A percentile compares a stretch with the other conserved stretches of the same genome.
These are phyloP conservation scores for Lethocerus indicus DNA, from an alignment of 1,140 invertebrate species.

Conservation along the genomic window DNA sequence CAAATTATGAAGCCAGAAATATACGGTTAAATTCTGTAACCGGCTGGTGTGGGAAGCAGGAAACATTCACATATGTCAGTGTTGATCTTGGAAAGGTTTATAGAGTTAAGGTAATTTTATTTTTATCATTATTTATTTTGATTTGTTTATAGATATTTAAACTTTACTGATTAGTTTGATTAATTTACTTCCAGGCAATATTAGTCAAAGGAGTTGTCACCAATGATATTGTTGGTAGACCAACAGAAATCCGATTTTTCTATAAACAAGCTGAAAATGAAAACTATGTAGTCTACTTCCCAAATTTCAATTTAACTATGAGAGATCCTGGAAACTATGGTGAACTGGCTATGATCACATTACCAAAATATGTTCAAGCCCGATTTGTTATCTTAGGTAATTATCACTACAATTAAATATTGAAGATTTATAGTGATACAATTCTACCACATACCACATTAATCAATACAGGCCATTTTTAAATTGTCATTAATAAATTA, in stretches of 20 bases:
- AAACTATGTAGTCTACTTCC: conserved; percentile 92
- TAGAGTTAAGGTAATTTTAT: conserved; percentile 57
- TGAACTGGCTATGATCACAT: conserved; percentile 85
- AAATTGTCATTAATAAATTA: background rate
- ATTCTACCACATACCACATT: no score
- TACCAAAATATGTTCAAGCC: conserved; percentile 84
- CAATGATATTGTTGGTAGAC: conserved; percentile 83
- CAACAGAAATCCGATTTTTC: conserved; percentile 91
- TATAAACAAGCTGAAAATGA: conserved; percentile 87
- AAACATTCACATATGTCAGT: conserved; percentile 88
- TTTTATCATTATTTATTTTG: background rate
- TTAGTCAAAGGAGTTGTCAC: conserved; percentile 87
- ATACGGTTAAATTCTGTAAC: conserved; percentile 84
- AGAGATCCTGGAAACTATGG: conserved; percentile 86
- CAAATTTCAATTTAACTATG: conserved; percentile 87
- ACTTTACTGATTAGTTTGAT: background rate
- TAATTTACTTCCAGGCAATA: conserved; percentile 36
- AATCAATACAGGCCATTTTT: no score
- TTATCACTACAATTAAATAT: background rate
- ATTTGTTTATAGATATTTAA: conserved; percentile 4
- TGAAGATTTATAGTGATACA: no score
- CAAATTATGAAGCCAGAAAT: conserved; percentile 81
- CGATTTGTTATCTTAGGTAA: conserved; percentile 73
- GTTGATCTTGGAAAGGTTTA: conserved; percentile 84
- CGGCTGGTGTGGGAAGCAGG: conserved; percentile 87